Conservation (phyloP, 37 sponge, comb jelly and placozoan species). For the Crambe crambe region DNA sequence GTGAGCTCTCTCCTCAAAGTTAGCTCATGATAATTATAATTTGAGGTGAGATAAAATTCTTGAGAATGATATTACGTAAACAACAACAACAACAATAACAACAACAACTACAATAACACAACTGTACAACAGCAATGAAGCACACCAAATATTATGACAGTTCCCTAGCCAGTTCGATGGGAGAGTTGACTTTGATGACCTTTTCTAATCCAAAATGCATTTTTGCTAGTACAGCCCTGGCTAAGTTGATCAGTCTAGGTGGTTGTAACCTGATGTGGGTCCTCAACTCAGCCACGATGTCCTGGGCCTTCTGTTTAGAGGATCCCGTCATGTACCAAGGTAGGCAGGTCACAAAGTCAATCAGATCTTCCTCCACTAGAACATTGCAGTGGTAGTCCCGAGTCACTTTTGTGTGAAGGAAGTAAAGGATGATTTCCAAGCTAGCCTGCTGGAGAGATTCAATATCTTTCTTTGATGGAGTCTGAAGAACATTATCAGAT, state of each 20-base stretch:
- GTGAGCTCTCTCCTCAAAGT: too few relatives aligned
- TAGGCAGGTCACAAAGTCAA: slow-evolving; percentile 27
- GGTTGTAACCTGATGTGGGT: slow-evolving; percentile 7
- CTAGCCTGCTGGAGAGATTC: background rate
- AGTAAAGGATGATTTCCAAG: slow-evolving; percentile 14
- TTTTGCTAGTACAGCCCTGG: slow-evolving; percentile 29
- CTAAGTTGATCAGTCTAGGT: slow-evolving; percentile 13
- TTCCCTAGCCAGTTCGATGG: background rate
- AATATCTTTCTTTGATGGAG: background rate
- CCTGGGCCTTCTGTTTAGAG: background rate
- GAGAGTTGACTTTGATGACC: slow-evolving; percentile 11
- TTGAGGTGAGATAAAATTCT: too few relatives aligned
- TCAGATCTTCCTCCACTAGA: slow-evolving; percentile 20
- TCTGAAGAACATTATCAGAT: background rate
- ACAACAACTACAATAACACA: too few relatives aligned
- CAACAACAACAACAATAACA: too few relatives aligned
- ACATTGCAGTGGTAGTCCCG: slow-evolving; percentile 17
- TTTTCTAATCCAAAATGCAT: slow-evolving; percentile 29
- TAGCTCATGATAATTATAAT: too few relatives aligned
- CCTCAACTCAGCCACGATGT: background rate
- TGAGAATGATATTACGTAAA: too few relatives aligned
- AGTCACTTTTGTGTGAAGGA: slow-evolving; percentile 10
- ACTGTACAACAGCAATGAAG: too few relatives aligned
- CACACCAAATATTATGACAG: background rate
- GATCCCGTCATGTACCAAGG: slow-evolving; percentile 17